Evolutionary conservation across 2,797 vertebrate genomes (phyloP).

Genomic region (Sebastes iracundus): DNA sequence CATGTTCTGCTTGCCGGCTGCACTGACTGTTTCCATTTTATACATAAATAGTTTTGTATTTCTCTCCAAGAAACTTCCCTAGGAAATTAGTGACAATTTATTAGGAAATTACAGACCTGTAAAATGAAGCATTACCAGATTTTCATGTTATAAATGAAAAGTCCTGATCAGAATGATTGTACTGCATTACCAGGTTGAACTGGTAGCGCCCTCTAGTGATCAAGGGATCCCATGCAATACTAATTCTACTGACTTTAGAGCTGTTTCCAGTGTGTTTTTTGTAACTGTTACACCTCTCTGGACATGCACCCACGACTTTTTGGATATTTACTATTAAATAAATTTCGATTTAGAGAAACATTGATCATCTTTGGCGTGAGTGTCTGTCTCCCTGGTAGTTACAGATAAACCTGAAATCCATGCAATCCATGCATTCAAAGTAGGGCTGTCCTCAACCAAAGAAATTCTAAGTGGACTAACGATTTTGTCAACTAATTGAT

Average conservation of each 20-base stretch:
- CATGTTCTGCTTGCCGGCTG: background rate
- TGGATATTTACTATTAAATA: slow-evolving; percentile 56
- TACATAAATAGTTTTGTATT: background rate
- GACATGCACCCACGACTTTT: slow-evolving; percentile 22
- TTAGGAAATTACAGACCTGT: slow-evolving; percentile 4
- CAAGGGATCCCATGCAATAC: slow-evolving; percentile 42
- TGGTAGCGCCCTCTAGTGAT: slow-evolving; percentile 53
- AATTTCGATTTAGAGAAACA: slow-evolving; percentile 31
- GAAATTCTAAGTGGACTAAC: too few relatives aligned
- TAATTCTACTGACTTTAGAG: slow-evolving; percentile 25
- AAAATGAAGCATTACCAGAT: slow-evolving; percentile 14
- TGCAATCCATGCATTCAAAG: background rate
- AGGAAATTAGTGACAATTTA: background rate
- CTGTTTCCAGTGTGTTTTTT: slow-evolving; percentile 42
- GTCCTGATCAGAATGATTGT: slow-evolving; percentile 28
- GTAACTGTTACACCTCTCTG: slow-evolving; percentile 34
- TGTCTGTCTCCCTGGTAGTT: slow-evolving; percentile 14
- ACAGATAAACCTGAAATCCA: slow-evolving; percentile 1
- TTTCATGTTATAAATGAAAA: slow-evolving; percentile 20
- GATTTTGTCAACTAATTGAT: too few relatives aligned
- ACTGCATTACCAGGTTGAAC: slow-evolving; percentile 40
- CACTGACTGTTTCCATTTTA: background rate
- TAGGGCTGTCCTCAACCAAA: background rate
- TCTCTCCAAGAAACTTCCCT: background rate
- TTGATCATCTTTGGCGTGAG: background rate